Percentiles rank a stretch among this genome's conserved stretches.
These are phyloP conservation scores for Peribatodes rhomboidaria DNA, from an alignment of 2,888 invertebrate species.

Conservation along the genomic window DNA sequence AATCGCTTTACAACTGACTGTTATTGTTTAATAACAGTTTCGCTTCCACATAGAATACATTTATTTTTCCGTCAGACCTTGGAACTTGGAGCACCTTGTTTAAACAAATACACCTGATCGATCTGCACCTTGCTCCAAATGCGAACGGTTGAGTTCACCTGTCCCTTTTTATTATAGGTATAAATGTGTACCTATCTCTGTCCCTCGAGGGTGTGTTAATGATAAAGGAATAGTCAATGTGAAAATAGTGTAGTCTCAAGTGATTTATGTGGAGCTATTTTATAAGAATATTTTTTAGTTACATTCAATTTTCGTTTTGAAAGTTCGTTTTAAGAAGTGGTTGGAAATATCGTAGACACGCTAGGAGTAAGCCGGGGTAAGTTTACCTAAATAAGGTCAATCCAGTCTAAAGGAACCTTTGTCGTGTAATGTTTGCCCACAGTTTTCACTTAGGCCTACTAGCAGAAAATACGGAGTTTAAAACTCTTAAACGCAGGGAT, in stretches of 20 bases:
- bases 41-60: conserved; percentile 52
- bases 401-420: too few relatives aligned
- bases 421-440: too few relatives aligned
- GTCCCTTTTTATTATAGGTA: conserved; percentile 63
- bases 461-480: too few relatives aligned
- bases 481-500: too few relatives aligned
- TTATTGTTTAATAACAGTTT: conserved; percentile 22
- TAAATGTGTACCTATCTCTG: conserved; percentile 52
- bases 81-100: conserved; percentile 74
- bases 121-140: conserved; percentile 82
- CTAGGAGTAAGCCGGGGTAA: too few relatives aligned
- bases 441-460: too few relatives aligned
- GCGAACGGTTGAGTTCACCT: conserved; percentile 59
- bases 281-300: conserved; percentile 35
- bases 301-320: not conserved
- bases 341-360: too few relatives aligned
- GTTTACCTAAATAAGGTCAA: too few relatives aligned
- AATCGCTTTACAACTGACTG: conserved; percentile 25
- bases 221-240: conserved; percentile 48
- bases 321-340: too few relatives aligned
- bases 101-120: conserved; percentile 85
- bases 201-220: conserved; percentile 50
- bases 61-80: conserved; percentile 67
- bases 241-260: conserved; percentile 49
- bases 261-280: conserved; percentile 46